Percentiles rank a stretch among this genome's conserved stretches.
These are phyloP conservation scores for Fopius arisanus DNA, from an alignment of 1,140 invertebrate species.

Conservation along the genomic window DNA sequence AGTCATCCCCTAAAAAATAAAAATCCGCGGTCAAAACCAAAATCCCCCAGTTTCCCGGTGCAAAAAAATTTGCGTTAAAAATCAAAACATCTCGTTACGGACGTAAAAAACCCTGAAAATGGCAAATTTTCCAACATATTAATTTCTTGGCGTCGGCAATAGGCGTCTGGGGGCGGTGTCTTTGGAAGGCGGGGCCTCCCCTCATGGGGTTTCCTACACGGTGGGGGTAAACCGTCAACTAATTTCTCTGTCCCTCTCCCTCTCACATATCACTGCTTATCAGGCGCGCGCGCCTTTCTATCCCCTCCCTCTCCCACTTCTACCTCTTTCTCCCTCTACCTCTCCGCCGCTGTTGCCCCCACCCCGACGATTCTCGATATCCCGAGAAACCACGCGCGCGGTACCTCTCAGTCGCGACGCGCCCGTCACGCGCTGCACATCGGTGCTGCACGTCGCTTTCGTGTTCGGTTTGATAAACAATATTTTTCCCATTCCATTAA, in stretches of 20 bases:
- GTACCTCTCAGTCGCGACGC: constrained; percentile 63
- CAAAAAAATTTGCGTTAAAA: no score
- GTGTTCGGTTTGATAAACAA: background rate
- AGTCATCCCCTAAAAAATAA: no score
- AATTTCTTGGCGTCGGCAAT: constrained; percentile 16
- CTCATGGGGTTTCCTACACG: constrained; percentile 21
- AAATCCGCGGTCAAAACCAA: background rate
- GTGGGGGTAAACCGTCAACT: constrained; percentile 9
- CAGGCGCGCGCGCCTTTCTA: constrained; percentile 29
- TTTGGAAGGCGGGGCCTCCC: constrained; percentile 32
- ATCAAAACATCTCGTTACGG: no score
- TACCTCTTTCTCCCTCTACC: constrained; percentile 21
- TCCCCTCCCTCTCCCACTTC: constrained; percentile 26
- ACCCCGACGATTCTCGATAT: constrained; percentile 43
- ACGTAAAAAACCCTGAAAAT: background rate
- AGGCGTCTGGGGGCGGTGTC: constrained; percentile 38
- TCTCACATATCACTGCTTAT: background rate
- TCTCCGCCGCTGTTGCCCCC: constrained; percentile 20
- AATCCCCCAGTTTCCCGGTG: no score
- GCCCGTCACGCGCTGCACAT: constrained; percentile 61
- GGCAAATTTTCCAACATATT: background rate
- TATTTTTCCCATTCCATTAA: constrained; percentile 6
- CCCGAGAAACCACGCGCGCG: constrained; percentile 47
- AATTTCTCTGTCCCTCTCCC: background rate
- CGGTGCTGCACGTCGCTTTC: constrained; percentile 12